Conservation (phyloP, 2,797 vertebrate species). For the Arctocebus calabarensis region DNA sequence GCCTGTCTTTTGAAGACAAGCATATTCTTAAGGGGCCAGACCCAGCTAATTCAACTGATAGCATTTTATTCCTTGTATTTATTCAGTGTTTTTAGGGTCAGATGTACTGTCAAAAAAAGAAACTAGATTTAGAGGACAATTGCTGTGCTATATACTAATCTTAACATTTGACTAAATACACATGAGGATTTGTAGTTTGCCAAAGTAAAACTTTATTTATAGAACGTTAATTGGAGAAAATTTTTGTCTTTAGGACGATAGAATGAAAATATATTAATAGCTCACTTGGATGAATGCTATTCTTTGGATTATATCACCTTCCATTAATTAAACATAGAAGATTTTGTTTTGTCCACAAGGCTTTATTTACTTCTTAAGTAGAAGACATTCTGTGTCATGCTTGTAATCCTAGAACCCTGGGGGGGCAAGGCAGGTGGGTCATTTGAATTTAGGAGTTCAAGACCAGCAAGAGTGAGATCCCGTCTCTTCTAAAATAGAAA, state of each 20-base stretch:
- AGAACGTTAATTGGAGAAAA: conserved; percentile 42
- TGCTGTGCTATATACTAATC: conserved; percentile 7
- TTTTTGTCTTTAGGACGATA: conserved; percentile 37
- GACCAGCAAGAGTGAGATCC: too few relatives aligned
- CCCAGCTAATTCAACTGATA: neutral
- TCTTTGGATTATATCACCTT: conserved; percentile 31
- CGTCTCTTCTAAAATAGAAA: too few relatives aligned
- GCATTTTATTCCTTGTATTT: conserved; percentile 24
- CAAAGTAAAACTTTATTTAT: conserved; percentile 43
- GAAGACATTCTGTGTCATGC: conserved; percentile 21
- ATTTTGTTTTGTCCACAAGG: conserved; percentile 11
- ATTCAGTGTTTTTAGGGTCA: neutral
- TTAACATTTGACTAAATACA: conserved; percentile 42
- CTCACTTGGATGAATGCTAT: neutral
- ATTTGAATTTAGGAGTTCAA: too few relatives aligned
- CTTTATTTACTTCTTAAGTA: neutral
- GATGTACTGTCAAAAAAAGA: conserved; percentile 37
- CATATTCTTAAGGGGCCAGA: conserved; percentile 24
- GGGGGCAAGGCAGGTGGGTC: too few relatives aligned
- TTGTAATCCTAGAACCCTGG: too few relatives aligned
- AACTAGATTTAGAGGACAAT: conserved; percentile 40
- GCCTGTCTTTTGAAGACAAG: neutral
- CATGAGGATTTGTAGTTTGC: conserved; percentile 51
- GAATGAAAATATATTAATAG: conserved; percentile 31
- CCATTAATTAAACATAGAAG: neutral